Evolutionary conservation across 1,140 invertebrate species (phyloP), one percentile per base, ranked within the genome.

Genomic region (Drosophila burlai): DNA sequence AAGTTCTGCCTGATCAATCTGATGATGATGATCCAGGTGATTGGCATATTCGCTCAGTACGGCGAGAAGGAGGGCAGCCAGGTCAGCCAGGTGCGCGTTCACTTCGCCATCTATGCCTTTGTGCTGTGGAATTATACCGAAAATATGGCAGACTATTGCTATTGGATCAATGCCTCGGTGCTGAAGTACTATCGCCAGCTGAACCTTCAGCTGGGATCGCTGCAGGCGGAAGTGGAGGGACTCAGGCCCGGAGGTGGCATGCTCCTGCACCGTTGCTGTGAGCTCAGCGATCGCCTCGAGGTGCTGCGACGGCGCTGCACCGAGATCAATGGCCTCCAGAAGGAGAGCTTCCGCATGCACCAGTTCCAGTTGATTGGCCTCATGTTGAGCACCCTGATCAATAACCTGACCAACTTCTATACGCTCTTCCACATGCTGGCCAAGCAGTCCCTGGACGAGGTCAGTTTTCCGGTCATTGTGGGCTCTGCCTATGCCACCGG

Each of bases 61-160:
- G 54, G 66, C 13, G 26, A 31, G 1, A 52, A 52, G 6, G 45
- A 54, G 57, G 57, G 34, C 3, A 10, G 38, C 24, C 24, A 24
- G 3, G 40, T 52, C 2, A 63, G 63, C 4, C 55, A 45, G 21
- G 50, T 89, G 34, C 83, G 86, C 2, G 61, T 72, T 0, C 74
- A 92, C 26, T 91, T 91, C 8, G 67, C 83, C 46, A 71, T 92
- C 7, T 92, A 92, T n/a, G 80, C 78, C n/a, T 92, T 92, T 47
- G 75, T 92, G 4, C 67, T 92, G 43, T 92, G 90, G 90, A 92
- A 91, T 54, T 92, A 92, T 15, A 92, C 90, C 21, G 90, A 92
- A 34, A 89, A 90, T 42, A 92, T 92, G 91, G 91, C 91, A 0
- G 83, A 92, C 36, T 92, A 89, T n/a, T 91, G 90, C 43, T 92